Evolutionary conservation across 2,797 vertebrate species (phyloP).

Genomic region (Pseudochromis fuscus): DNA sequence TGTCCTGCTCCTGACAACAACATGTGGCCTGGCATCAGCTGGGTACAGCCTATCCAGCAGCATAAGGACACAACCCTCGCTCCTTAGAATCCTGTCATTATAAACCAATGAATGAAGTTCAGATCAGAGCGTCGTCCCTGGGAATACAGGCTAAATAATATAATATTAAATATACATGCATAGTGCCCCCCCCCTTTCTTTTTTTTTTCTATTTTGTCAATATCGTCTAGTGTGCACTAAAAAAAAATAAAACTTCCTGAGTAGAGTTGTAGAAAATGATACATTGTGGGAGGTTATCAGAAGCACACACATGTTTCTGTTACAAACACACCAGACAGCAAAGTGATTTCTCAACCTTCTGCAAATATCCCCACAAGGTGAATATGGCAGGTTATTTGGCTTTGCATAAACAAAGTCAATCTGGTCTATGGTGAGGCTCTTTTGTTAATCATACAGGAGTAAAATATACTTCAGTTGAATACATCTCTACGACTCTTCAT

Average conservation of each 20-base stretch:
- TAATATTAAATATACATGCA: neutral
- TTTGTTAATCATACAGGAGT: neutral
- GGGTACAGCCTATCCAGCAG: slow-evolving; percentile 16
- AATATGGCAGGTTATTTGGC: slow-evolving; percentile 6
- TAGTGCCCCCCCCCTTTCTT: neutral
- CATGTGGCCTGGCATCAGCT: slow-evolving; percentile 17
- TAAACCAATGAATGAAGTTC: neutral
- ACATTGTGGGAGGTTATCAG: neutral
- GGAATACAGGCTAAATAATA: neutral
- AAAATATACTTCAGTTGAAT: neutral
- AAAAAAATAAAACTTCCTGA: neutral
- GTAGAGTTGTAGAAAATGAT: neutral
- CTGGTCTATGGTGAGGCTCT: neutral
- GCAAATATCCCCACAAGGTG: slow-evolving; percentile 9
- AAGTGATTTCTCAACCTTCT: neutral
- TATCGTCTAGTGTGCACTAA: neutral
- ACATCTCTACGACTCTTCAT: neutral
- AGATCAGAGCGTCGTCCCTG: neutral
- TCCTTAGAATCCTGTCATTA: slow-evolving; percentile 24
- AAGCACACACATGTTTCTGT: neutral
- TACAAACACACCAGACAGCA: neutral
- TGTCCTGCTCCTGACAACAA: slow-evolving; percentile 33
- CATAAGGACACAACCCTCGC: slow-evolving; percentile 30
- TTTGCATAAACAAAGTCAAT: neutral
- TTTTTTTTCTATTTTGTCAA: neutral